Conservation (phyloP, 1,140 invertebrate genomes). For the Eulimnadia texana region DNA sequence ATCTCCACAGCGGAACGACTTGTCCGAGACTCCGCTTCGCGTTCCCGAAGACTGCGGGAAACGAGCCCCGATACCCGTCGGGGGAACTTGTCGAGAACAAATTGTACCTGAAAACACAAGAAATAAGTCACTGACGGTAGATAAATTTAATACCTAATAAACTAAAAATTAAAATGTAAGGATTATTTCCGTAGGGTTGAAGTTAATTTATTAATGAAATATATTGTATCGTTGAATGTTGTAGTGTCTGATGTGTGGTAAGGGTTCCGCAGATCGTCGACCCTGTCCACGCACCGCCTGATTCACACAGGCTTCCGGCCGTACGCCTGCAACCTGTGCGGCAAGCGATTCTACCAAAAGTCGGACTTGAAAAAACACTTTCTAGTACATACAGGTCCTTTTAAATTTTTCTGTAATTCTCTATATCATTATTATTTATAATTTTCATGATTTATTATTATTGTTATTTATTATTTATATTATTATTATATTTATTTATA, state of each 20-base stretch:
- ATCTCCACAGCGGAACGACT: not conserved
- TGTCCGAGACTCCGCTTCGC: no score
- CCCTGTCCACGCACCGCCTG: slow-evolving; percentile 9
- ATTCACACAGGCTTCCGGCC: slow-evolving; percentile 13
- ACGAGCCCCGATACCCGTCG: no score
- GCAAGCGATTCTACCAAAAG: slow-evolving; percentile 14
- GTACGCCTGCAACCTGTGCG: slow-evolving; percentile 8
- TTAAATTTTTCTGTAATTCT: not conserved
- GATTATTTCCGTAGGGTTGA: not conserved
- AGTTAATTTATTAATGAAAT: not conserved
- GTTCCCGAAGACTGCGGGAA: no score
- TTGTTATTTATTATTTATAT: not conserved
- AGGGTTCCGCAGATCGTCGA: slow-evolving; percentile 6
- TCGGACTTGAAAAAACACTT: slow-evolving; percentile 15
- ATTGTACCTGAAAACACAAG: not conserved
- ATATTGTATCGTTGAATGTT: not conserved
- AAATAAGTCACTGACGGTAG: not conserved
- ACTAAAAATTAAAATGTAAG: not conserved
- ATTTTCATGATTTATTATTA: not conserved
- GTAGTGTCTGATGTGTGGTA: slow-evolving; percentile 8
- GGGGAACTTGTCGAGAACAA: not conserved
- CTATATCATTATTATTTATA: not conserved
- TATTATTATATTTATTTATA: no score
- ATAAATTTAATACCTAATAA: not conserved
- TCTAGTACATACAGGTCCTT: slow-evolving; percentile 13